Base-by-base conservation (phyloP, 2,113 vertebrate species). In the Progne subis region DNA sequence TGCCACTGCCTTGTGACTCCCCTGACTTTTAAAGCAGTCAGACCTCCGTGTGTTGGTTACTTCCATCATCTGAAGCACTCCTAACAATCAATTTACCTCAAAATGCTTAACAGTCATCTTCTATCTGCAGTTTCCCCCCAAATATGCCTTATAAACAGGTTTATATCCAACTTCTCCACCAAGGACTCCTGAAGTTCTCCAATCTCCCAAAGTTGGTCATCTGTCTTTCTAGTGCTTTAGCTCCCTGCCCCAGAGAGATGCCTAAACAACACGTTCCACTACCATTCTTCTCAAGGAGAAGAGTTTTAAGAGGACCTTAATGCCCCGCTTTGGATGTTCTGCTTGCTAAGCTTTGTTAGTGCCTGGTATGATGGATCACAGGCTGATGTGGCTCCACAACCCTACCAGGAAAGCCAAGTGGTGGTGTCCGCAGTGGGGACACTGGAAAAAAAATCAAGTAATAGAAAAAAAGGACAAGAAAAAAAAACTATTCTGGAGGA, bases 11-110 rank as follows among this genome's bases (percentile, higher is more conserved):
- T 37, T 3, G 1, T 31, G 37, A 11, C 59, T 65, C 23, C 47
- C 52, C 32, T 23, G 11, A 53, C 53, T 72, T 53, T 57, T 72
- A 55, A 93, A 95, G 79, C 37, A 75, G 32, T 28, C 60, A 81
- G 5, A 39, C 29, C 8, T 4, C 20, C 52, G 49, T 12, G 28
- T 3, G 2, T 47, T 90, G 72, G 44, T 24, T 69, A 75, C 9
- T 86, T 95, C 50, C 59, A 86, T 56, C 64, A 79, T 24, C 49
- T 83, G 65, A 92, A 92, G 28, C 57, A 82, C 17, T 50, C 50
- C 24, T 64, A 82, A 63, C 61, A 75, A 56, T 81, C 52, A 26
- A 34, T 79, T 82, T 23, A 88, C 55, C 41, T 76, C 56, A 60
- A 84, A 94, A 94, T 78, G 28, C 34, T 39, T 43, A 69, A 71